Conservation (phyloP, 2,797 vertebrate species). For the Syngnathus acus region DNA sequence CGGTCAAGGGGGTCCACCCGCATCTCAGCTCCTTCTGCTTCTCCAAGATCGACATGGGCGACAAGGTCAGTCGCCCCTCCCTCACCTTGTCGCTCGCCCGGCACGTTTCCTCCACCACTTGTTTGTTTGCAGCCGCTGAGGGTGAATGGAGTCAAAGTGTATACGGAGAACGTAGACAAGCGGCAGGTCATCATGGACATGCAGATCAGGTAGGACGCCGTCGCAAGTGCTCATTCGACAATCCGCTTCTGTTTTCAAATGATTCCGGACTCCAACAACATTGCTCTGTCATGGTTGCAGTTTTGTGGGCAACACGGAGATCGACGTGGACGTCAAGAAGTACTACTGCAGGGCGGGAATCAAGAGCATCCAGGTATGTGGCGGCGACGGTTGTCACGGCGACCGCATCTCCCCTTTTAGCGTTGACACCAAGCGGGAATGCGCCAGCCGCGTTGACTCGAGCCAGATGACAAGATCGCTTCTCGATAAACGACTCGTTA, state of each 20-base stretch:
- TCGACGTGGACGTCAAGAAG: slow-evolving; percentile 91
- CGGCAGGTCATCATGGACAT: slow-evolving; percentile 96
- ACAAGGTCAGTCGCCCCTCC: slow-evolving; percentile 73
- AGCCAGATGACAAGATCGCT: slow-evolving; percentile 30
- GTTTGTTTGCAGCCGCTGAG: slow-evolving; percentile 76
- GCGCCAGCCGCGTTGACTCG: slow-evolving; percentile 31
- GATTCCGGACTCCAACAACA: too few relatives aligned
- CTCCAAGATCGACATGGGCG: slow-evolving; percentile 89
- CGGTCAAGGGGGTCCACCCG: slow-evolving; percentile 81
- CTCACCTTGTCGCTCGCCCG: neutral
- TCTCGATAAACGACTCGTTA: slow-evolving; percentile 7
- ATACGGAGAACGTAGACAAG: slow-evolving; percentile 97
- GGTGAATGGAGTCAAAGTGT: slow-evolving; percentile 94
- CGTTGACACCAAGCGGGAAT: neutral
- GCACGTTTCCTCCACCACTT: neutral
- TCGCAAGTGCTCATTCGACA: too few relatives aligned
- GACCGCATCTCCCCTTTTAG: neutral
- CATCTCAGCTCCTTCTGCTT: slow-evolving; percentile 91
- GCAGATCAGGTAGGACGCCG: slow-evolving; percentile 83
- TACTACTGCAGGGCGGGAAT: slow-evolving; percentile 97
- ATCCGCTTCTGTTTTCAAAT: too few relatives aligned
- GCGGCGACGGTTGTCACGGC: neutral
- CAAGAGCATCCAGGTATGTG: slow-evolving; percentile 87
- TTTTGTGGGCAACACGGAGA: slow-evolving; percentile 92
- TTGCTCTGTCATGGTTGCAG: slow-evolving; percentile 53